Percentiles rank a stretch among this genome's conserved stretches.
These are phyloP conservation scores for Caenorhabditis zanzibari DNA, from an alignment of 2,888 invertebrate genomes.

Conservation along the genomic window DNA sequence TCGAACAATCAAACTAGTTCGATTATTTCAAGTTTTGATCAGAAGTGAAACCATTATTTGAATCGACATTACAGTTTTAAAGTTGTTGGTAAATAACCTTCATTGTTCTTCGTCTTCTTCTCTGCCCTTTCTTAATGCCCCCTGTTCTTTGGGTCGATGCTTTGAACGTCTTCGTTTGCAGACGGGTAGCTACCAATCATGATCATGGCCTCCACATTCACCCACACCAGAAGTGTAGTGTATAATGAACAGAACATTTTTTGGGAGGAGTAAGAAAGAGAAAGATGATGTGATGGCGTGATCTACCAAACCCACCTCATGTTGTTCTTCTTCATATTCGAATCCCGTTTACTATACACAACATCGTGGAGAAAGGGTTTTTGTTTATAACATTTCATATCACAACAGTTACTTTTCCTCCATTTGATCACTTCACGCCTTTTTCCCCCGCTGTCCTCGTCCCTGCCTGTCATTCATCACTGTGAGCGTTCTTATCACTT, in stretches of 20 bases:
- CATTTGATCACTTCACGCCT: constrained; percentile 24
- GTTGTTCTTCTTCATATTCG: constrained; percentile 21
- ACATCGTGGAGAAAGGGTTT: not conserved
- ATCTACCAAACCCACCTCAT: constrained; percentile 39
- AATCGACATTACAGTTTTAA: not conserved
- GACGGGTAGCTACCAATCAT: constrained; percentile 36
- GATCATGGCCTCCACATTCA: constrained; percentile 27
- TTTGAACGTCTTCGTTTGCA: constrained; percentile 7
- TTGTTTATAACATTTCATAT: constrained; percentile 18
- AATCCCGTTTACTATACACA: constrained; percentile 33
- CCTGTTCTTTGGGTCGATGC: constrained; percentile 14
- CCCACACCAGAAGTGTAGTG: constrained; percentile 46
- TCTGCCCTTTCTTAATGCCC: not conserved
- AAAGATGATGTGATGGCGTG: constrained; percentile 59
- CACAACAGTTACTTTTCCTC: constrained; percentile 7
- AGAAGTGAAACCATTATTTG: constrained; percentile 20
- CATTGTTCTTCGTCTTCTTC: not conserved
- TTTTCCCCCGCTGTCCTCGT: constrained; percentile 15
- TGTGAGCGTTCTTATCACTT: constrained; percentile 22
- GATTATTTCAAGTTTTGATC: constrained; percentile 39
- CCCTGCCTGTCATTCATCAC: constrained; percentile 23
- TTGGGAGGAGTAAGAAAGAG: constrained; percentile 30
- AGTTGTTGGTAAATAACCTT: constrained; percentile 46
- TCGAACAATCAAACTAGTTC: constrained; percentile 36
- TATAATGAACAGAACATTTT: constrained; percentile 23